Percentiles rank a stretch among this genome's conserved stretches.
phyloP scores from a whole-genome alignment of 2,797 vertebrate species.

The Euphonia xanthogaster region DNA sequence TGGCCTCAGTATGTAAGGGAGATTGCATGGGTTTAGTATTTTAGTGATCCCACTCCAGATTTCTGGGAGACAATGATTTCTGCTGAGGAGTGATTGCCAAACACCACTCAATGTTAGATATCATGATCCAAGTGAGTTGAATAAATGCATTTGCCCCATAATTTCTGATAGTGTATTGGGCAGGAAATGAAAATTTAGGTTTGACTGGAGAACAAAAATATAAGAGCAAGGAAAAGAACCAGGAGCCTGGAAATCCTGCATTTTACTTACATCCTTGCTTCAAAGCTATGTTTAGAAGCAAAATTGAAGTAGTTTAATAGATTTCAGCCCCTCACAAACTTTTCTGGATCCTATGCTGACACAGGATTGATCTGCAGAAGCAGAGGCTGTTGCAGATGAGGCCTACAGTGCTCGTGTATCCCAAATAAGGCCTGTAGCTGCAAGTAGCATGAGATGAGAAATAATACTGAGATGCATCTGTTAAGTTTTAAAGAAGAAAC shows the following conservation, averaged over 20 bases:
- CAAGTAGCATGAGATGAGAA: not conserved
- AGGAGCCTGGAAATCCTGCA: not conserved
- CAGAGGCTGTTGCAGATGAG: not conserved
- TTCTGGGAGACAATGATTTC: not conserved
- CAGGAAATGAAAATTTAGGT: not conserved
- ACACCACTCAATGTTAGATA: not conserved
- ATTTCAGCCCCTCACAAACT: not conserved
- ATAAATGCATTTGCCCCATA: not conserved
- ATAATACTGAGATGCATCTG: not conserved
- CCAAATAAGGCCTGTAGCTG: not conserved
- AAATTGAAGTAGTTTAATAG: not conserved
- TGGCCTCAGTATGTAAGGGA: not conserved
- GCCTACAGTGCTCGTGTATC: not conserved
- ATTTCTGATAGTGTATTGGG: not conserved
- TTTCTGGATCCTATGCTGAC: not conserved
- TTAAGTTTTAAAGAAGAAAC: conserved; percentile 5
- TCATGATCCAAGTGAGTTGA: not conserved
- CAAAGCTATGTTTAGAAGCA: not conserved
- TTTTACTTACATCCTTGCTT: not conserved
- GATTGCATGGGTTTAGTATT: not conserved
- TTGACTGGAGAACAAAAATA: not conserved
- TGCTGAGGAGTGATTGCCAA: not conserved
- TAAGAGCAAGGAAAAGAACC: not conserved
- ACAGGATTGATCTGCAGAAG: not conserved
- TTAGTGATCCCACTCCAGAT: not conserved